phyloP scores from a whole-genome alignment of 2,888 invertebrate genomes.

The Alloplasta piceator region DNA sequence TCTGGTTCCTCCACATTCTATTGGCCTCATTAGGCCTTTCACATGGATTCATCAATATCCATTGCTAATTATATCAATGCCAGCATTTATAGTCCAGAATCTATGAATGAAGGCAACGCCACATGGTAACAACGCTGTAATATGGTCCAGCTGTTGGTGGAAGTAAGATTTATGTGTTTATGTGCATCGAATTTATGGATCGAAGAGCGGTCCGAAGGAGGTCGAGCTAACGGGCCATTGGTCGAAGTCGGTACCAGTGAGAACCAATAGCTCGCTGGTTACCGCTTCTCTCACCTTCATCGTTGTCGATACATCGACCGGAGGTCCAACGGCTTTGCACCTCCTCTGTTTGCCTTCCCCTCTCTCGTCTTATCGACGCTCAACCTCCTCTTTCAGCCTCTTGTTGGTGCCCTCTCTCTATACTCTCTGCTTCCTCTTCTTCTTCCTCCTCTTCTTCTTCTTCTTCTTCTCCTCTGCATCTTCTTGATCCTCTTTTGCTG shows the following conservation, averaged over 20 bases:
- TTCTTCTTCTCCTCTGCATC: constrained; percentile 50
- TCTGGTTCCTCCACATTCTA: too few relatives aligned
- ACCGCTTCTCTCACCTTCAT: constrained; percentile 74
- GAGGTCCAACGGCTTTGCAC: constrained; percentile 63
- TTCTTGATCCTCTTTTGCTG: constrained; percentile 57
- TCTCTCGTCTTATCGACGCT: constrained; percentile 64
- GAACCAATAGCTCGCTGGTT: constrained; percentile 77
- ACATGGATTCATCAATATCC: too few relatives aligned
- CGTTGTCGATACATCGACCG: constrained; percentile 67
- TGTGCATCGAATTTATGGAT: constrained; percentile 30
- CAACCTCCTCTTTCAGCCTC: constrained; percentile 61
- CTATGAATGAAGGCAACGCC: too few relatives aligned
- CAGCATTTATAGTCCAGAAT: too few relatives aligned
- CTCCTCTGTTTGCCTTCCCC: constrained; percentile 67
- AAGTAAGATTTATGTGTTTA: neutral
- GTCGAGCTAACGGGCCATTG: constrained; percentile 75
- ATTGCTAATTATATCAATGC: too few relatives aligned
- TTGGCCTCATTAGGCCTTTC: too few relatives aligned
- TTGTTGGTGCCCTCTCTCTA: constrained; percentile 51
- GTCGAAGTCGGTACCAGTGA: constrained; percentile 74
- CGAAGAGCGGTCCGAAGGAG: constrained; percentile 71
- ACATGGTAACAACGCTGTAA: too few relatives aligned
- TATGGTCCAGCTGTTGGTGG: too few relatives aligned
- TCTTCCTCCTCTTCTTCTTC: constrained; percentile 57
- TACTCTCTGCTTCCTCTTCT: constrained; percentile 48